Evolutionary conservation across 2,888 invertebrate genomes (phyloP).

Genomic region (Nebria salina): DNA sequence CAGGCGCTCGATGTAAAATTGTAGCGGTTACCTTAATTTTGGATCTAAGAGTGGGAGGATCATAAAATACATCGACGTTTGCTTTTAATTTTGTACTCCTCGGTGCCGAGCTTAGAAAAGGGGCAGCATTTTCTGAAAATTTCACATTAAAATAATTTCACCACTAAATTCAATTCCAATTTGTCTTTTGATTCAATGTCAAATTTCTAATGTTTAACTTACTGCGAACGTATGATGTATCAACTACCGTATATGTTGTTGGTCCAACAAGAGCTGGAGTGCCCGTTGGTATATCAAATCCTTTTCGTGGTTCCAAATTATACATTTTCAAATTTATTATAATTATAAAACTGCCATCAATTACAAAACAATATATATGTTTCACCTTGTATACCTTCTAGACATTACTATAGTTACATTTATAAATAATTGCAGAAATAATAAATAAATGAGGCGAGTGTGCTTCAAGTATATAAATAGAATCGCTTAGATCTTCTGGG

Average conservation of each 20-base stretch:
- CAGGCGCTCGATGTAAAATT: background rate
- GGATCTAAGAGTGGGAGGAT: conserved; percentile 12
- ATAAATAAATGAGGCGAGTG: no score
- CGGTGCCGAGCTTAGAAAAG: conserved; percentile 49
- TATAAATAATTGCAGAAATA: no score
- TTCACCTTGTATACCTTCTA: background rate
- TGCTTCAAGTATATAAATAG: no score
- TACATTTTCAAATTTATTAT: conserved; percentile 47
- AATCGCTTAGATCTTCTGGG: no score
- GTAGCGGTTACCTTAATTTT: conserved; percentile 24
- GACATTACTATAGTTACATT: background rate
- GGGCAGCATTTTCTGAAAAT: conserved; percentile 50
- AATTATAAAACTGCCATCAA: background rate
- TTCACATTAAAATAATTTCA: background rate
- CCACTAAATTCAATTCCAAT: no score
- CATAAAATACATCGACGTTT: conserved; percentile 28
- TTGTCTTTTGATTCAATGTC: no score
- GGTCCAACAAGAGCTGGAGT: conserved; percentile 50
- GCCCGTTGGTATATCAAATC: conserved; percentile 29
- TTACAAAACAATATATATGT: conserved; percentile 7
- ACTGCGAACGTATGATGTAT: conserved; percentile 23
- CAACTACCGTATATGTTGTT: conserved; percentile 48
- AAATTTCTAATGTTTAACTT: conserved; percentile 1
- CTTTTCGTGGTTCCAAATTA: conserved; percentile 49
- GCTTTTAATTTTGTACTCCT: conserved; percentile 22